phyloP scores from a whole-genome alignment of 2,888 invertebrate species.

The Plebejus argus region DNA sequence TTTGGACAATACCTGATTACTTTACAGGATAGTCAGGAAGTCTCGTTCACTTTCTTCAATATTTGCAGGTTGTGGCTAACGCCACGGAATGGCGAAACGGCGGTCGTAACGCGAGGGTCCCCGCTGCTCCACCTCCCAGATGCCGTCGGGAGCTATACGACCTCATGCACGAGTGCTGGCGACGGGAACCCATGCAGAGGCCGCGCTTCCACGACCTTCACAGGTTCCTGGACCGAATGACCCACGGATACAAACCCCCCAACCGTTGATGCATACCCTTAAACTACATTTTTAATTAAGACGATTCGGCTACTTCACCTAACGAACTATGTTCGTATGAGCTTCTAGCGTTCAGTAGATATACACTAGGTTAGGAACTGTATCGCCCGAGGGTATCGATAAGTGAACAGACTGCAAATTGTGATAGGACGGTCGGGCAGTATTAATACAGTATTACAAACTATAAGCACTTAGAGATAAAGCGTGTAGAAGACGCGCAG shows the following conservation, averaged over 20 bases:
- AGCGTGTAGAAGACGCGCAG: constrained; percentile 52
- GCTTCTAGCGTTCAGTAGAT: constrained; percentile 42
- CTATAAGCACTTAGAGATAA: constrained; percentile 40
- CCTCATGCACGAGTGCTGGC: constrained; percentile 96
- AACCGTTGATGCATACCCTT: constrained; percentile 48
- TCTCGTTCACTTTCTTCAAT: neutral
- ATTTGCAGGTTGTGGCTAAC: constrained; percentile 82
- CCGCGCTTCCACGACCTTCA: constrained; percentile 94
- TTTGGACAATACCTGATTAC: too few relatives aligned
- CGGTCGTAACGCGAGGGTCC: constrained; percentile 67
- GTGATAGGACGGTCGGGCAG: constrained; percentile 53
- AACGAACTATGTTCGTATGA: constrained; percentile 45
- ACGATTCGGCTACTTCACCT: constrained; percentile 35
- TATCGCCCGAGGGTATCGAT: constrained; percentile 41
- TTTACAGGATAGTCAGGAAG: neutral
- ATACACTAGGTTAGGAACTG: constrained; percentile 40
- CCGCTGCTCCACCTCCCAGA: constrained; percentile 84
- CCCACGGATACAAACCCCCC: constrained; percentile 83
- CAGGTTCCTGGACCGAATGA: constrained; percentile 90
- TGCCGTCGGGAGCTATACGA: constrained; percentile 95
- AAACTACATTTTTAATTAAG: constrained; percentile 8
- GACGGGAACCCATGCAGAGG: constrained; percentile 88
- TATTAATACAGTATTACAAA: constrained; percentile 60
- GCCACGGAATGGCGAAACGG: constrained; percentile 84
- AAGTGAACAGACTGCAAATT: constrained; percentile 44